phyloP scores from a whole-genome alignment of 2,797 vertebrate genomes.

The Thaleichthys pacificus region DNA sequence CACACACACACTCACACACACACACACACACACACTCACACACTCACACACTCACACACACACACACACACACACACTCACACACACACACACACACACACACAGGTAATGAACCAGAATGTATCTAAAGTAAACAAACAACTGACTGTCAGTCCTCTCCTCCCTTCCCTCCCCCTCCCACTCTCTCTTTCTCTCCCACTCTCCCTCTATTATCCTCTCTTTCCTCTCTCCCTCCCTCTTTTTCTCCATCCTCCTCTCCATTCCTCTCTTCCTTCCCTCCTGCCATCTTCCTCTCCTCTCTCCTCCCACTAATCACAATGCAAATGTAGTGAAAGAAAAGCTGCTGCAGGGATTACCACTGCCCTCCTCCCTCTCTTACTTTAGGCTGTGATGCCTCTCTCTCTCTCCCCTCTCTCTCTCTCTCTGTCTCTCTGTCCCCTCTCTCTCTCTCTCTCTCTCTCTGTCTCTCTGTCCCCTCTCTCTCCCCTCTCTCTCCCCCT shows the following conservation, averaged over 20 bases:
- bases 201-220: neutral
- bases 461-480: too few species aligned
- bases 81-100: neutral
- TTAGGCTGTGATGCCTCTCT: too few species aligned
- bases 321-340: neutral
- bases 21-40: neutral
- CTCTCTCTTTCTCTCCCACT: neutral
- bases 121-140: neutral
- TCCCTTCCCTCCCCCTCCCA: neutral
- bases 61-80: neutral
- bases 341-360: neutral
- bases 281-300: neutral
- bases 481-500: too few species aligned
- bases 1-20: neutral
- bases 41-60: slow-evolving; percentile 4
- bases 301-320: neutral
- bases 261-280: neutral
- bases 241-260: neutral
- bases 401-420: too few species aligned
- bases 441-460: too few species aligned
- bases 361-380: neutral
- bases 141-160: neutral
- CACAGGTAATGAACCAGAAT: neutral
- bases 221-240: too few species aligned
- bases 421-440: too few species aligned